phyloP scores from a whole-genome alignment of 1,140 invertebrate genomes.

The Heliconius eleuchia region DNA sequence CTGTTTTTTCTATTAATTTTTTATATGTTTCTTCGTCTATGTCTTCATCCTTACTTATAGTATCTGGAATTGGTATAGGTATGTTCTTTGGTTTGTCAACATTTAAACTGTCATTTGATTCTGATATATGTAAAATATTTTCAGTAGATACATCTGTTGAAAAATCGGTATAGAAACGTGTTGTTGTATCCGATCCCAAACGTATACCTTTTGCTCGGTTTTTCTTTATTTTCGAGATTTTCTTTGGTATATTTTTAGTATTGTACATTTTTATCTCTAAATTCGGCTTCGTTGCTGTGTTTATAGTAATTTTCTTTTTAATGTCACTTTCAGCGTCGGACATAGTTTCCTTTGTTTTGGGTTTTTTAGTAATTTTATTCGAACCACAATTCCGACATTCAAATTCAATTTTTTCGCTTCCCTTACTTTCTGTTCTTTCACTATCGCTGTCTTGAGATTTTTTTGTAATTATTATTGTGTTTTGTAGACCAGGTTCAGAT shows the following conservation, averaged over 20 bases:
- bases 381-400: constrained; percentile 75
- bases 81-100: constrained; percentile 58
- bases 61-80: constrained; percentile 47
- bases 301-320: constrained; percentile 43
- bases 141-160: constrained; percentile 82
- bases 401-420: constrained; percentile 73
- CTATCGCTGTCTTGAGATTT: constrained; percentile 66
- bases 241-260: constrained; percentile 85
- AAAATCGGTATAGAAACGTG: constrained; percentile 86
- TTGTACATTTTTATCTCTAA: constrained; percentile 84
- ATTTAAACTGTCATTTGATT: constrained; percentile 84
- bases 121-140: constrained; percentile 83
- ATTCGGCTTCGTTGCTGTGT: constrained; percentile 50
- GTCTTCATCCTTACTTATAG: constrained; percentile 72
- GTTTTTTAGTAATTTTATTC: constrained; percentile 68
- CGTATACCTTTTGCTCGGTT: constrained; percentile 80
- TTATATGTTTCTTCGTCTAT: constrained; percentile 77
- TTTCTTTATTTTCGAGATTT: constrained; percentile 85
- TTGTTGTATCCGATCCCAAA: constrained; percentile 78
- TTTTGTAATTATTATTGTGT: constrained; percentile 61
- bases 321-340: constrained; percentile 65
- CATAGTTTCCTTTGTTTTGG: constrained; percentile 52
- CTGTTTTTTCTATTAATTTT: constrained; percentile 79
- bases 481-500: constrained; percentile 85
- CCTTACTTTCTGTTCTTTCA: constrained; percentile 58